Base-by-base conservation (phyloP, 2,797 vertebrate species). In the Rhinichthys osculus region DNA sequence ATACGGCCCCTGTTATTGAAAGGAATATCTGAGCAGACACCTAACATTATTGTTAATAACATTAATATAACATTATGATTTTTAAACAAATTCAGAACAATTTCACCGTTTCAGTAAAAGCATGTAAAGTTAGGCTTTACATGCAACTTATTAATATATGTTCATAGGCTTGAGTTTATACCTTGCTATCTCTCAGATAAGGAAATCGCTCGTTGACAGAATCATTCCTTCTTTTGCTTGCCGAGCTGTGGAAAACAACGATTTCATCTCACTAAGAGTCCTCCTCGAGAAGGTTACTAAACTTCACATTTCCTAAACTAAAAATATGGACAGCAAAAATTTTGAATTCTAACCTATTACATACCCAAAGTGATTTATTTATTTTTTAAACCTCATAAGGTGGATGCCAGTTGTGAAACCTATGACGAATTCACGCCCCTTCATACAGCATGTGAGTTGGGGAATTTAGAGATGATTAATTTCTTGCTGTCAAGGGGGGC, bases 221-320 rank as follows among this genome's bases (percentile, higher is more conserved):
- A 66, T 83, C 38, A 42, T 88, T 14, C 81, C 84, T 4, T 62
- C n/a, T 40, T 83, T 81, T 64, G 84, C 81, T 57, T 76, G 76
- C 59, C 40, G n/a, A 14, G 81, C 87, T 40, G 81, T 88, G 40
- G 81, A 86, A 66, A 86, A 38, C 70, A 83, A 83, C 9, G 87
- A 86, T 66, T 83, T 88, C 30, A 27, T 73, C 7, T 80, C 81
- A 57, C 81, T 88, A 5, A 66, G 62, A 7, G 40, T 35, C 23
- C 67, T 88, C 21, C 33, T 88, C 57, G 11, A 47, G n/a, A 81
- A 86, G 84, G 87, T 88, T 50, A 27, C 19, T 57, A n/a, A 38
- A 67, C 30, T 50, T 27, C 4, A 57, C 4, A 7, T 50, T 23
- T 9, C 7, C 42, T 69, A 13, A 66, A 14, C 23, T 19, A n/a